Percentiles rank a stretch among this genome's conserved stretches.
These are phyloP conservation scores for Patiria pectinifera DNA, from an alignment of 53 echinoderm and acorn worm species.

Conservation along the genomic window DNA sequence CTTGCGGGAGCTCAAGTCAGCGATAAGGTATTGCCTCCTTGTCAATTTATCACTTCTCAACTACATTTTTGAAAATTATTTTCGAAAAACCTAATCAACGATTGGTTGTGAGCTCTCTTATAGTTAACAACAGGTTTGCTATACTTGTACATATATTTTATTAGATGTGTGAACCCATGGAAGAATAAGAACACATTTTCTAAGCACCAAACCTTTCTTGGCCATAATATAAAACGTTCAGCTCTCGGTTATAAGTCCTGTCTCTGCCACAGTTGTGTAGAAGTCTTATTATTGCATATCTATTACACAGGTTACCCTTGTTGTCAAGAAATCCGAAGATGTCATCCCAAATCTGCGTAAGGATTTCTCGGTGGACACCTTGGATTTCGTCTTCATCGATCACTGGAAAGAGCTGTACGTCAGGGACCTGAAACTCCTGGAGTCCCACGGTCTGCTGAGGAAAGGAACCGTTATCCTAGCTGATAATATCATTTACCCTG, in stretches of 20 bases:
- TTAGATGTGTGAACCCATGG: too few species aligned
- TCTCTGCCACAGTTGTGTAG: neutral
- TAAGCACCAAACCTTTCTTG: too few species aligned
- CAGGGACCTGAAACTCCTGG: slow-evolving; percentile 70
- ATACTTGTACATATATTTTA: too few species aligned
- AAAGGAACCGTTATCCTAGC: slow-evolving; percentile 75
- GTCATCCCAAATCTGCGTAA: slow-evolving; percentile 72
- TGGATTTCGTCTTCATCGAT: slow-evolving; percentile 84
- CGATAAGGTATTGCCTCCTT: slow-evolving; percentile 19
- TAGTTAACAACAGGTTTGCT: too few species aligned
- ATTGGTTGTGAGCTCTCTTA: too few species aligned
- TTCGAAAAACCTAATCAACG: neutral
- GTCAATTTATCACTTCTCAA: neutral
- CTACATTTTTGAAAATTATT: neutral
- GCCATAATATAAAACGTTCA: too few species aligned
- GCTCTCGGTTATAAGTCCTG: too few species aligned
- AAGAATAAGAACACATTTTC: too few species aligned
- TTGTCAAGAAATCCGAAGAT: slow-evolving; percentile 44
- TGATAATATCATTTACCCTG: slow-evolving; percentile 71
- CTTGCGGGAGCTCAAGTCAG: slow-evolving; percentile 54
- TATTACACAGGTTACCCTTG: slow-evolving; percentile 11
- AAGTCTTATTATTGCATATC: neutral
- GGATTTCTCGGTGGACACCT: slow-evolving; percentile 52
- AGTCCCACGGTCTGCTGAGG: slow-evolving; percentile 58
- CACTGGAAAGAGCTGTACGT: slow-evolving; percentile 73